Conservation (phyloP, 1,140 invertebrate genomes). For the Hestina assimilis region DNA sequence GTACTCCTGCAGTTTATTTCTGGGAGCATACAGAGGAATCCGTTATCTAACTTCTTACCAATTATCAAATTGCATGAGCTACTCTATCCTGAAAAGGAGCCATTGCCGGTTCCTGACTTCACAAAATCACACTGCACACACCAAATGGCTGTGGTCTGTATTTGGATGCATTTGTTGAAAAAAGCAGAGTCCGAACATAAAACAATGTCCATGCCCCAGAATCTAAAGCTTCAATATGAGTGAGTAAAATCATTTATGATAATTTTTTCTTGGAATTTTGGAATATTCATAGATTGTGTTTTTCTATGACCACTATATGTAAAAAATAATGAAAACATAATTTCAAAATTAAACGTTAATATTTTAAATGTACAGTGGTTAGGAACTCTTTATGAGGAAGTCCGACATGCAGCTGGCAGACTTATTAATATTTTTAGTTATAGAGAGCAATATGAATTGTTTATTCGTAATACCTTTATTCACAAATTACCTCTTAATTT, state of each 20-base stretch:
- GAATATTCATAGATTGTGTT: too few species aligned
- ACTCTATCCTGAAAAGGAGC: slow-evolving; percentile 94
- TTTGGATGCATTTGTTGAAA: slow-evolving; percentile 97
- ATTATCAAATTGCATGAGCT: slow-evolving; percentile 95
- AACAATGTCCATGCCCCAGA: slow-evolving; percentile 89
- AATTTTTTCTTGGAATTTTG: neutral
- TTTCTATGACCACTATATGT: too few species aligned
- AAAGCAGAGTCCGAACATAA: slow-evolving; percentile 92
- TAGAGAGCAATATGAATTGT: too few species aligned
- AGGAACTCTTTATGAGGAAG: too few species aligned
- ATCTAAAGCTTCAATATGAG: slow-evolving; percentile 91
- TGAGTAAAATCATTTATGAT: slow-evolving; percentile 65
- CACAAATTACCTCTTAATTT: too few species aligned
- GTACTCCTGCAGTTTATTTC: slow-evolving; percentile 97
- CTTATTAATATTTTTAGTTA: too few species aligned
- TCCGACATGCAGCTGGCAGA: too few species aligned
- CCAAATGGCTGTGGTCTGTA: slow-evolving; percentile 95
- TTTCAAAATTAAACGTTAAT: too few species aligned
- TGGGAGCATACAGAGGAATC: slow-evolving; percentile 96
- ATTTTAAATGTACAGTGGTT: too few species aligned
- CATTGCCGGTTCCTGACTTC: slow-evolving; percentile 93
- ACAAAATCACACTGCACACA: slow-evolving; percentile 92
- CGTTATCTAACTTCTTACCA: slow-evolving; percentile 92
- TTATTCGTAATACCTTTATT: too few species aligned
- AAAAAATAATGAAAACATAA: too few species aligned